Conservation (phyloP, 2,113 vertebrate species). For the Bucco capensis region DNA sequence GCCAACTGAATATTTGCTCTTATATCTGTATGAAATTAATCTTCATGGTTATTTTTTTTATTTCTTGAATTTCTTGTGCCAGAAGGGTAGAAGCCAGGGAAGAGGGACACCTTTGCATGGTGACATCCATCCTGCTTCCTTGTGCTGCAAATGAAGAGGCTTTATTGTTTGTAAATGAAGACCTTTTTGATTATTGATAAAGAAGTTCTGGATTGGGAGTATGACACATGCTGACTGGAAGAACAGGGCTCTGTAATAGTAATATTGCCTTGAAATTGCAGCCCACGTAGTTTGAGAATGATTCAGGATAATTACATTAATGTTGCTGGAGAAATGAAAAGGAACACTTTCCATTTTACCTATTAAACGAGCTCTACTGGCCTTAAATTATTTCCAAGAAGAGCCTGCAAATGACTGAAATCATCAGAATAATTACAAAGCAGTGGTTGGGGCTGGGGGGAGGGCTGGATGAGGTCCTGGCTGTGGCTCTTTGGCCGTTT, state of each 20-base stretch:
- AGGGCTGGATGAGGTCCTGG: neutral
- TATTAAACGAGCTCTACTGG: slow-evolving; percentile 62
- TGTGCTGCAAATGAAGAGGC: neutral
- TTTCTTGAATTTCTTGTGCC: neutral
- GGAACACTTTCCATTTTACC: slow-evolving; percentile 61
- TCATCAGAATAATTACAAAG: slow-evolving; percentile 45
- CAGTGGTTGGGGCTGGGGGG: neutral
- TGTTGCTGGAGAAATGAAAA: slow-evolving; percentile 64
- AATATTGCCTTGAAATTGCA: slow-evolving; percentile 53
- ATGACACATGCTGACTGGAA: slow-evolving; percentile 20
- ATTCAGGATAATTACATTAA: slow-evolving; percentile 59
- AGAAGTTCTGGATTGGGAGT: slow-evolving; percentile 16
- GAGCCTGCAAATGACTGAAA: slow-evolving; percentile 33
- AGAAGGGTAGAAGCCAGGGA: neutral
- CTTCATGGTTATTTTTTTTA: neutral
- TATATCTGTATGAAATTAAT: slow-evolving; percentile 11
- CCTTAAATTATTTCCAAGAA: slow-evolving; percentile 59
- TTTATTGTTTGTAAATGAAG: slow-evolving; percentile 16
- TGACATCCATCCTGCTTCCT: neutral
- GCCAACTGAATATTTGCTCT: slow-evolving; percentile 20
- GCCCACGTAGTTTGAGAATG: slow-evolving; percentile 45
- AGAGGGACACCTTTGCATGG: neutral
- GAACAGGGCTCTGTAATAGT: slow-evolving; percentile 9
- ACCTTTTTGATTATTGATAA: neutral
- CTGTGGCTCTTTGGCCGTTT: neutral